phyloP scores from a whole-genome alignment of 2,113 vertebrate species.

The Rousettus leschenaultii region DNA sequence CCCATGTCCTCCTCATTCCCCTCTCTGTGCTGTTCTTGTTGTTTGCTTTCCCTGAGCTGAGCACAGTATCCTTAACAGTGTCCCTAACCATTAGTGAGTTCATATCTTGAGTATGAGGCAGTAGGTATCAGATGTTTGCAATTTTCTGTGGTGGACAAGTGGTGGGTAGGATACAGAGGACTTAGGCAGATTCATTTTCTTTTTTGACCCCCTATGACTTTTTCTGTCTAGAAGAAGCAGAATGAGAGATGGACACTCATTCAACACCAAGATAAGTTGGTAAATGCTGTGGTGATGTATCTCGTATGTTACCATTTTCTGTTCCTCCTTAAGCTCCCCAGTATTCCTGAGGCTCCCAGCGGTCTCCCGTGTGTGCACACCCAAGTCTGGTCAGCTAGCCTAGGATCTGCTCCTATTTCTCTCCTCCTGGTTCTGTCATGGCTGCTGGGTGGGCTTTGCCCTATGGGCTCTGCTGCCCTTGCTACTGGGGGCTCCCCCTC shows the following conservation, averaged over 20 bases:
- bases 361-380: background rate
- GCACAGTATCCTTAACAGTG: background rate
- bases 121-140: background rate
- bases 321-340: background rate
- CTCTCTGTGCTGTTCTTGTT: background rate
- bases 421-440: background rate
- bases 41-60: conserved; percentile 17
- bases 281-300: background rate
- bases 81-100: background rate
- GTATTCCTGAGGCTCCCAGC: background rate
- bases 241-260: background rate
- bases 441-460: background rate
- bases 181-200: background rate
- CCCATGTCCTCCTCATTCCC: background rate
- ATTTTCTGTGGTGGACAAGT: background rate
- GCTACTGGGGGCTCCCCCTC: background rate
- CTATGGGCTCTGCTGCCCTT: background rate
- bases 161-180: background rate
- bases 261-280: background rate
- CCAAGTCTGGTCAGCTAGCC: background rate
- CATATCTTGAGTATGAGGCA: background rate
- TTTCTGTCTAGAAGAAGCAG: background rate
- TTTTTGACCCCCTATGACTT: background rate
- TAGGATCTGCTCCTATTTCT: background rate
- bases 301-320: background rate